These are phyloP conservation scores for Malurus melanocephalus DNA, from an alignment of 2,113 vertebrate species.

Conservation along the genomic window DNA sequence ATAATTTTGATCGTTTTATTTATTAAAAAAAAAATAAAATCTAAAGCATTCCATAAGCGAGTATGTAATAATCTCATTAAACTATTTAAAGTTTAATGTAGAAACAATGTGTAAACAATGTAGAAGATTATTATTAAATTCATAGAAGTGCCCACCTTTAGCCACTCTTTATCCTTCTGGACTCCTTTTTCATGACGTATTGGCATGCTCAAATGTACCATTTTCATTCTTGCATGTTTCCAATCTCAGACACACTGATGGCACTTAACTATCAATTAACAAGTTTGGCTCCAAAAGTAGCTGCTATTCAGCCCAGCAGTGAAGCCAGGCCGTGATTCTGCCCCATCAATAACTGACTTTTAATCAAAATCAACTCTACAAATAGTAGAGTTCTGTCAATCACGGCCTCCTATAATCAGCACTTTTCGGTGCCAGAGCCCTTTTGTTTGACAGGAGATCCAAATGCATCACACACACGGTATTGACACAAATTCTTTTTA, in stretches of 20 bases:
- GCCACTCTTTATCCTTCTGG: not conserved
- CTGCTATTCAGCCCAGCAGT: not conserved
- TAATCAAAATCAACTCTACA: not conserved
- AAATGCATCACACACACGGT: not conserved
- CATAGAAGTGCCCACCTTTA: not conserved
- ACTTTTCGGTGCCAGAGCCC: not conserved
- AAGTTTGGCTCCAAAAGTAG: not conserved
- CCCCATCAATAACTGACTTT: not conserved
- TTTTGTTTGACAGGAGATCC: not conserved
- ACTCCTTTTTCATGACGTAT: not conserved
- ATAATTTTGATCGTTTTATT: not conserved
- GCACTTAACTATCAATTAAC: not conserved
- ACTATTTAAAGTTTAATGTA: not conserved
- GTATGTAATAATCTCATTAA: not conserved
- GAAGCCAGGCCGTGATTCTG: not conserved
- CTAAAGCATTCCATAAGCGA: not conserved
- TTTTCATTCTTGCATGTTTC: not conserved
- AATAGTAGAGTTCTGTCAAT: not conserved
- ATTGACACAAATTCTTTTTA: not conserved
- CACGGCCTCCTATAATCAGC: not conserved
- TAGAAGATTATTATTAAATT: not conserved
- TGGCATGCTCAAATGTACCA: not conserved
- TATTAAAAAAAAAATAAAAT: not conserved
- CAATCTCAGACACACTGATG: not conserved
- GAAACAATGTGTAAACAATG: not conserved